Evolutionary conservation across 2,888 invertebrate species (phyloP).

Genomic region (Neoaliturus tenellus): DNA sequence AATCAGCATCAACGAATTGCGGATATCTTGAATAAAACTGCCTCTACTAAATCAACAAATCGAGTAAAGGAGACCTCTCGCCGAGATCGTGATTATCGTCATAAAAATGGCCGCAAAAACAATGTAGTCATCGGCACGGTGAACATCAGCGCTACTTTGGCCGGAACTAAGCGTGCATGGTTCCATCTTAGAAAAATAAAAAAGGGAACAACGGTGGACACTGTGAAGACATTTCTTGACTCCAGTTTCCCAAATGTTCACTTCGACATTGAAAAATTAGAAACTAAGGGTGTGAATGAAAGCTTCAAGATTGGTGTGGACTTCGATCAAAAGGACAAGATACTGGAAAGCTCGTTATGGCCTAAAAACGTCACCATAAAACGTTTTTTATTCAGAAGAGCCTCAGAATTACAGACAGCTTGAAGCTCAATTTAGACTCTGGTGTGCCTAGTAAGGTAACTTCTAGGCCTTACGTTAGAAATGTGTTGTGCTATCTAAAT

Average conservation of each 20-base stretch:
- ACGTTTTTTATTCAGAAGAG: constrained; percentile 38
- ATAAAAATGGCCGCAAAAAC: not conserved
- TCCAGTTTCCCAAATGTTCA: not conserved
- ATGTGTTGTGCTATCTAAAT: not conserved
- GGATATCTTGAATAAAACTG: too few species aligned
- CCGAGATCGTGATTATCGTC: too few species aligned
- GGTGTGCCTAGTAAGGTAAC: not conserved
- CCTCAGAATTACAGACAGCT: not conserved
- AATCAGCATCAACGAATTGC: too few species aligned
- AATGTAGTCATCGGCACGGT: not conserved
- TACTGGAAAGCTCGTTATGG: not conserved
- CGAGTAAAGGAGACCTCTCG: not conserved
- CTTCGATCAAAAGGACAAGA: not conserved
- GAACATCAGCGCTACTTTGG: not conserved
- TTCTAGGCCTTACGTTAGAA: not conserved
- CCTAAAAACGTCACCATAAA: constrained; percentile 10
- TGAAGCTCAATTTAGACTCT: not conserved
- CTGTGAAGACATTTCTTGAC: not conserved
- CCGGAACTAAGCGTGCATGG: not conserved
- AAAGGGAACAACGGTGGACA: not conserved
- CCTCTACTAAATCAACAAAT: too few species aligned
- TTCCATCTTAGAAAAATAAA: not conserved
- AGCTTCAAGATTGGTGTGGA: constrained; percentile 29
- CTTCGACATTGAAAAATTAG: not conserved
- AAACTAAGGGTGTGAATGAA: not conserved